Evolutionary conservation across 2,888 invertebrate species (phyloP).

Genomic region (Tinea trinotella): DNA sequence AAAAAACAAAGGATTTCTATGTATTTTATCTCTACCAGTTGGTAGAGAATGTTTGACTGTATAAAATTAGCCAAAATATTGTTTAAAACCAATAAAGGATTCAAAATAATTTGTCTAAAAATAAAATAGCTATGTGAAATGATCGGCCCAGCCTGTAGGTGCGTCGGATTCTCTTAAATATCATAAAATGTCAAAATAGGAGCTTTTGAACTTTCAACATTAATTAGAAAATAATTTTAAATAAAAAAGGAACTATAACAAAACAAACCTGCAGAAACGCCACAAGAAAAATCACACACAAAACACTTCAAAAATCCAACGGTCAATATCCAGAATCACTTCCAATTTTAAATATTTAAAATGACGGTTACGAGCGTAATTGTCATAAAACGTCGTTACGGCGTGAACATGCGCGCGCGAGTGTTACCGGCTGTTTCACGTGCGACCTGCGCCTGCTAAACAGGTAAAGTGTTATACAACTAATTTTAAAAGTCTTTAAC

Average conservation of each 20-base stretch:
- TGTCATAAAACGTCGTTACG: conserved; percentile 2
- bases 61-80: too few relatives aligned
- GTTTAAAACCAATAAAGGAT: too few relatives aligned
- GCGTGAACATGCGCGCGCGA: conserved; percentile 1
- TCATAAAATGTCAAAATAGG: background rate
- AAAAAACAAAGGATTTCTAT: too few relatives aligned
- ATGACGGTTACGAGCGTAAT: conserved; percentile 1
- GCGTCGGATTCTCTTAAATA: background rate
- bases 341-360: conserved; percentile 1
- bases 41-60: too few relatives aligned
- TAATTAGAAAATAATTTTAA: background rate
- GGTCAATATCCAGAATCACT: background rate
- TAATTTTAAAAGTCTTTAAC: background rate
- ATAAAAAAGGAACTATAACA: background rate
- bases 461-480: background rate
- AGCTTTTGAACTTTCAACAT: background rate
- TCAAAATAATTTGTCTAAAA: too few relatives aligned
- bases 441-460: background rate
- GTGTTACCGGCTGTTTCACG: conserved; percentile 2
- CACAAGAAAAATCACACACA: conserved; percentile 9
- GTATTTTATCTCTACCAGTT: too few relatives aligned
- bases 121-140: too few relatives aligned
- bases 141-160: too few relatives aligned
- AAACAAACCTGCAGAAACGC: background rate
- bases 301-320: conserved; percentile 1